Conservation (phyloP, 2,888 invertebrate species). For the Chymomyza procnemis region DNA sequence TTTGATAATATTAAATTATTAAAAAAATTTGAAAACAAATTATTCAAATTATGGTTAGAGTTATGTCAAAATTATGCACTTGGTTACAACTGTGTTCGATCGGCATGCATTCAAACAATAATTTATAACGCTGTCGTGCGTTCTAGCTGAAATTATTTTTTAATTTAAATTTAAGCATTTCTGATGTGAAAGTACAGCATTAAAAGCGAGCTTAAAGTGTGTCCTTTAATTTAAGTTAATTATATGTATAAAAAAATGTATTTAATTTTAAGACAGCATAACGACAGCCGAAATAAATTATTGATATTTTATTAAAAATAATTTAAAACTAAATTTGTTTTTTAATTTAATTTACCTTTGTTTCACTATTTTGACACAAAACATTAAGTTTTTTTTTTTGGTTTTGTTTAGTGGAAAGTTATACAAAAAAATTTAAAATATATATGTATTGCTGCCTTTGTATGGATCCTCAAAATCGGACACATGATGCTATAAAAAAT, state of each 20-base stretch:
- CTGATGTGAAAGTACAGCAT: not conserved
- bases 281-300: constrained; percentile 60
- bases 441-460: constrained; percentile 91
- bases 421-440: constrained; percentile 82
- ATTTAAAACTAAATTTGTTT: constrained; percentile 15
- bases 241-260: not conserved
- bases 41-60: not conserved
- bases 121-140: constrained; percentile 72
- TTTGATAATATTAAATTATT: too few relatives aligned
- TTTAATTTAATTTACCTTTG: constrained; percentile 54
- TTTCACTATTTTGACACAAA: constrained; percentile 51
- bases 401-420: constrained; percentile 49
- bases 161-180: not conserved
- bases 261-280: constrained; percentile 39
- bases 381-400: constrained; percentile 50
- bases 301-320: constrained; percentile 43
- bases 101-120: constrained; percentile 56
- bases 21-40: not conserved
- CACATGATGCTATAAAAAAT: constrained; percentile 84
- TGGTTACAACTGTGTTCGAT: not conserved
- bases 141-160: constrained; percentile 23
- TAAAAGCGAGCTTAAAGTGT: not conserved
- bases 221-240: not conserved
- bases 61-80: not conserved
- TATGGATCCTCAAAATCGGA: constrained; percentile 84